Evolutionary conservation across 2,113 vertebrate species (phyloP).

Genomic region (Chauna torquata): DNA sequence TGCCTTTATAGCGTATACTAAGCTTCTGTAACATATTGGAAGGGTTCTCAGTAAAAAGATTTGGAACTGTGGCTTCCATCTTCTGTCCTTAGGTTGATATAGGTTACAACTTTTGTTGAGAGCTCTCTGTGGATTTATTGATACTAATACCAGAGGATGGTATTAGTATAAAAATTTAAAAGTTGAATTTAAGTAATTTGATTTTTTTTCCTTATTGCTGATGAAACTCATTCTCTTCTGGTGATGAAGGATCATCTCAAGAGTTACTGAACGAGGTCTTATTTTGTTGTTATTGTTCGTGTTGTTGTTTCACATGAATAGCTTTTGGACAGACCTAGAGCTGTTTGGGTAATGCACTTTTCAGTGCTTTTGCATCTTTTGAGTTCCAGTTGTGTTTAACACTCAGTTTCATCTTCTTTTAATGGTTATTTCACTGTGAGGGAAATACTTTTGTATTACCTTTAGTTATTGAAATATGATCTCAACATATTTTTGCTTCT

Average conservation of each 20-base stretch:
- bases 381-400: background rate
- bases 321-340: background rate
- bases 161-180: background rate
- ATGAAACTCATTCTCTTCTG: background rate
- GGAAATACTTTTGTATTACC: background rate
- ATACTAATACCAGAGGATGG: background rate
- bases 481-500: background rate
- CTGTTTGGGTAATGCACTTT: background rate
- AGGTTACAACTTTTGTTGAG: background rate
- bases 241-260: background rate
- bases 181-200: background rate
- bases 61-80: background rate
- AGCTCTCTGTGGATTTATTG: background rate
- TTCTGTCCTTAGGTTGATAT: background rate
- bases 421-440: background rate
- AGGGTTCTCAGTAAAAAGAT: background rate
- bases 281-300: background rate
- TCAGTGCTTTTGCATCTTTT: constrained; percentile 4
- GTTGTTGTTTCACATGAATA: background rate
- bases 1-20: background rate
- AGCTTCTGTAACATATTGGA: background rate
- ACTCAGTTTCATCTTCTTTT: background rate
- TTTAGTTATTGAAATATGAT: background rate
- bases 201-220: background rate
- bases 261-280: background rate